phyloP scores from a whole-genome alignment of 2,797 vertebrate species.

The Amblyraja radiata region DNA sequence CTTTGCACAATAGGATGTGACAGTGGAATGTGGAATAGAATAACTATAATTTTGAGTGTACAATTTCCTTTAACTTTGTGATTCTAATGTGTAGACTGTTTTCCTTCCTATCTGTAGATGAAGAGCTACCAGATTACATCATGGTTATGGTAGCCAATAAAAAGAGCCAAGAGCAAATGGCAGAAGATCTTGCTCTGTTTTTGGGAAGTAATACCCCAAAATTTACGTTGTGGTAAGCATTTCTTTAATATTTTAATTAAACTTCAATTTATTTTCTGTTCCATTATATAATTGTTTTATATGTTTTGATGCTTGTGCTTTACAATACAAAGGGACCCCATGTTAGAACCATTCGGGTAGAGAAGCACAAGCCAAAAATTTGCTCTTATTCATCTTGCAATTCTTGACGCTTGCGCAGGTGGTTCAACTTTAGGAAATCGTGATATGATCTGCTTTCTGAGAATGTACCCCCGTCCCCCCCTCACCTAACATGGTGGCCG shows the following conservation, averaged over 20 bases:
- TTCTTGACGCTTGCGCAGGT: too few relatives aligned
- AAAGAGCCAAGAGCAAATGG: slow-evolving; percentile 96
- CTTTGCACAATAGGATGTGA: too few relatives aligned
- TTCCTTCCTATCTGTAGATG: slow-evolving; percentile 64
- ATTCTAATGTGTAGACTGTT: slow-evolving; percentile 39
- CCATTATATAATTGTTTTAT: not conserved
- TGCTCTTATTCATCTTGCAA: too few relatives aligned
- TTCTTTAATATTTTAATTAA: slow-evolving; percentile 32
- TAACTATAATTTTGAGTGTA: not conserved
- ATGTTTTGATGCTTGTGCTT: not conserved
- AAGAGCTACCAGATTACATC: slow-evolving; percentile 96
- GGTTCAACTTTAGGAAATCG: too few relatives aligned
- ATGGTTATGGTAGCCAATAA: slow-evolving; percentile 99
- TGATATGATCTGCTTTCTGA: too few relatives aligned
- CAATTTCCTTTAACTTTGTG: not conserved
- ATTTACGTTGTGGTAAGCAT: slow-evolving; percentile 87
- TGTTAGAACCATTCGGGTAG: too few relatives aligned
- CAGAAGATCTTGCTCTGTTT: slow-evolving; percentile 91
- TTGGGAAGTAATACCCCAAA: slow-evolving; percentile 90
- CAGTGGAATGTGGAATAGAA: not conserved
- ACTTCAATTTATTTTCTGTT: not conserved
- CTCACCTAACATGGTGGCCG: too few relatives aligned
- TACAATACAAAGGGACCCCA: too few relatives aligned
- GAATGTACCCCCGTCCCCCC: too few relatives aligned
- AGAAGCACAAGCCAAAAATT: too few relatives aligned